Evolutionary conservation across 2,113 vertebrate genomes (phyloP).

Genomic region (Cervus canadensis): DNA sequence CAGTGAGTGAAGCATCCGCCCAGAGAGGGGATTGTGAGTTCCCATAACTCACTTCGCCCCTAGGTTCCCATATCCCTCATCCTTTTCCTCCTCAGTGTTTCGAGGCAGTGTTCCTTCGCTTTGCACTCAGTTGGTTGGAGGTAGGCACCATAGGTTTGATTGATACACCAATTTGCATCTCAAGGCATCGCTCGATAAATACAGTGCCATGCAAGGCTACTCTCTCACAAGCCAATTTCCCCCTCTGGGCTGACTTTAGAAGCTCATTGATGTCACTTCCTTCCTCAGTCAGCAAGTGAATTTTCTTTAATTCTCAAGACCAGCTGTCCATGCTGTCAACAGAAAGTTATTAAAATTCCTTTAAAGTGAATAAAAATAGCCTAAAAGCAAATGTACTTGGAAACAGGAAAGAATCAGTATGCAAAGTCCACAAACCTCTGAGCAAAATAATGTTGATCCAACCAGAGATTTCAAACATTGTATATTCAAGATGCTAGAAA

Average conservation of each 20-base stretch:
- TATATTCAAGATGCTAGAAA: slow-evolving; percentile 78
- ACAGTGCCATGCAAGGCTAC: slow-evolving; percentile 81
- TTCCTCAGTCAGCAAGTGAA: slow-evolving; percentile 87
- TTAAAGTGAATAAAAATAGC: slow-evolving; percentile 90
- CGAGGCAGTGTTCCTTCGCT: slow-evolving; percentile 47
- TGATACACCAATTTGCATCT: slow-evolving; percentile 83
- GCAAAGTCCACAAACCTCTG: slow-evolving; percentile 89
- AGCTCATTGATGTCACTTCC: slow-evolving; percentile 89
- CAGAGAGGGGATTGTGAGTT: neutral
- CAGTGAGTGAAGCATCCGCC: slow-evolving; percentile 19
- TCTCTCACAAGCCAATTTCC: slow-evolving; percentile 74
- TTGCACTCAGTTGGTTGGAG: slow-evolving; percentile 71
- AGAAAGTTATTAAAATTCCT: slow-evolving; percentile 90
- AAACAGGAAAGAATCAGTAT: slow-evolving; percentile 90
- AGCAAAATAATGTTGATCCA: slow-evolving; percentile 86
- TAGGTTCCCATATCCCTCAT: slow-evolving; percentile 46
- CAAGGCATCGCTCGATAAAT: slow-evolving; percentile 77
- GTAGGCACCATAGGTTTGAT: slow-evolving; percentile 77
- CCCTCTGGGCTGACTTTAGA: slow-evolving; percentile 82
- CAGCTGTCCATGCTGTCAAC: slow-evolving; percentile 88
- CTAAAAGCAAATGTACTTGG: slow-evolving; percentile 88
- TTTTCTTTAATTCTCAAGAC: slow-evolving; percentile 87
- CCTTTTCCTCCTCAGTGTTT: slow-evolving; percentile 57
- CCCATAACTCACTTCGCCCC: slow-evolving; percentile 46
- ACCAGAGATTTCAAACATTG: slow-evolving; percentile 83